Base-by-base conservation (phyloP, 35 echinoderm and acorn worm genomes). In the Patiria miniata region DNA sequence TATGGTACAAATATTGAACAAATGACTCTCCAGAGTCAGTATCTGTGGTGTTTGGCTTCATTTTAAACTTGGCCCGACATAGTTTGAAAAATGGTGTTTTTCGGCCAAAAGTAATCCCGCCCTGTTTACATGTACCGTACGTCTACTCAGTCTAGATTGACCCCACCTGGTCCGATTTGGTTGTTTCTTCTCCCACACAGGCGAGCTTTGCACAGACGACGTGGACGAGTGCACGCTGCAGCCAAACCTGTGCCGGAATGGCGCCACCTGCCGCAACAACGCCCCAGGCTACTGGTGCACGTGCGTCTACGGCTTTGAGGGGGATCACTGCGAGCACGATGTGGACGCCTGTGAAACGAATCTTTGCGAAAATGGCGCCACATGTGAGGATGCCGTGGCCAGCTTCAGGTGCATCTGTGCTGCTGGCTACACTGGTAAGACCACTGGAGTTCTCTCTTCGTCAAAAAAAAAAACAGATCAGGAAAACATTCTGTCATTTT, bases 271-370 rank as follows among this genome's bases (percentile, higher is more conserved):
- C 55, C 4, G 57, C 0, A 91, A 99, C 65, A 37, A 15, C 0
- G 21, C 50, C n/a, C 83, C 91, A 17, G 86, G 83, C 28, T 99
- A 92, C 47, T 19, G 80, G 42, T 99, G 96, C 39, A 44, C 81
- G 12, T 99, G 96, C 38, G 40, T 77, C 15, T 57, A 40, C 7
- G 96, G 96, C 23, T 99, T 51, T 79, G 79, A 91, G 44, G 96
- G 92, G 10, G 51, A 56, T 21, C 55, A 76, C 21, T 95, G 96
- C 89, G 81, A 95, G 61, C 83, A 65, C 6, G 78, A 96, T 15
- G 44, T 92, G 3, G 54, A 96, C 68, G 90, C 92, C 39, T 96
- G 90, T 65, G 18, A 59, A 3, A 39, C 39, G 2, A 61, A 60
- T 12, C 89, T 81, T 2, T 96, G 94, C 32, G 23, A 76, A 16